Evolutionary conservation across 2,113 vertebrate genomes (phyloP).

Genomic region (Campylomormyrus tamandua): DNA sequence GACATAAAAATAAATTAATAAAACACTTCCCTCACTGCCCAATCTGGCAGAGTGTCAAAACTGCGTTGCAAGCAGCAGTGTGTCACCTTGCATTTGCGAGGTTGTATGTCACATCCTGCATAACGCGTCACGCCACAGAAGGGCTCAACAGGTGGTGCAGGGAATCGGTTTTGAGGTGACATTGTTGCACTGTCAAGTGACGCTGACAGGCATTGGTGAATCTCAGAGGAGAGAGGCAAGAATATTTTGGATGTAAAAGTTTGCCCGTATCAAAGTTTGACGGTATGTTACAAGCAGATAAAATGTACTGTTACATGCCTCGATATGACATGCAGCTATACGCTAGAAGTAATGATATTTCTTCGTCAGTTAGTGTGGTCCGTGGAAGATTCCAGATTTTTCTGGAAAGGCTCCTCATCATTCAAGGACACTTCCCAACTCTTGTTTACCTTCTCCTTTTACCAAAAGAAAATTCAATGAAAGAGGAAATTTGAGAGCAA

Average conservation of each 20-base stretch:
- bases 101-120: not conserved
- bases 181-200: not conserved
- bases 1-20: not conserved
- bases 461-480: not conserved
- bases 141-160: not conserved
- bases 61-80: not conserved
- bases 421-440: not conserved
- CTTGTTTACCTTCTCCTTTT: not conserved
- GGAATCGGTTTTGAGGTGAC: not conserved
- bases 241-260: not conserved
- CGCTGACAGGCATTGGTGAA: not conserved
- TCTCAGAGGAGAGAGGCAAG: not conserved
- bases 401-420: not conserved
- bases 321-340: not conserved
- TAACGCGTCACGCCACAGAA: not conserved
- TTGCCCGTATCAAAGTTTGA: not conserved
- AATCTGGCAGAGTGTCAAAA: not conserved
- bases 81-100: conserved; percentile 4
- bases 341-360: not conserved
- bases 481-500: not conserved
- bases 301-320: not conserved
- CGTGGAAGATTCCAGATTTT: not conserved
- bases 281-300: not conserved
- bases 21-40: not conserved
- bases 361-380: not conserved